Evolutionary conservation across 2,888 invertebrate species (phyloP).

Genomic region (Vandiemenella viatica): DNA sequence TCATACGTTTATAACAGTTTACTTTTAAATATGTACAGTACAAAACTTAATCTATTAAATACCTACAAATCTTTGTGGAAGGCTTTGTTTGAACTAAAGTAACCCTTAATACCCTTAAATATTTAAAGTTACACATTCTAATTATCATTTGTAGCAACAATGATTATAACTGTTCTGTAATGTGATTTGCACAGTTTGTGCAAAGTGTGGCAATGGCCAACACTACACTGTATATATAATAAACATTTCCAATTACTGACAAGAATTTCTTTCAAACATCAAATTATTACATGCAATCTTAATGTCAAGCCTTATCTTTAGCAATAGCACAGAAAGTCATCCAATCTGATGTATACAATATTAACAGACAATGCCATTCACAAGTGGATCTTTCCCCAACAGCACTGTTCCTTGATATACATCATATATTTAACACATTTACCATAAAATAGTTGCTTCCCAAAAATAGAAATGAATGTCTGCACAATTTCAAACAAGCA

Average conservation of each 20-base stretch:
- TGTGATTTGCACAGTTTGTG: too few relatives aligned
- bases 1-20: neutral
- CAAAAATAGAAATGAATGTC: neutral
- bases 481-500: constrained; percentile 8
- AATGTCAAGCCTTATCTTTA: neutral
- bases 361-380: neutral
- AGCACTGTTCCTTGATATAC: neutral
- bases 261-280: neutral
- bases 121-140: neutral
- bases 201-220: neutral
- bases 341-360: neutral
- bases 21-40: constrained; percentile 6
- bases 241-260: neutral
- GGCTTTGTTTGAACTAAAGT: constrained; percentile 9
- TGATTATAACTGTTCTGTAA: neutral
- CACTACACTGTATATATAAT: neutral
- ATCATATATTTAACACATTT: constrained; percentile 5
- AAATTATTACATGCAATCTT: neutral
- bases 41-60: constrained; percentile 7
- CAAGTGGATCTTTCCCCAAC: neutral
- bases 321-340: neutral
- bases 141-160: constrained; percentile 2
- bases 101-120: constrained; percentile 1
- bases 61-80: constrained; percentile 5
- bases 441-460: neutral